Evolutionary conservation across 2,888 invertebrate genomes (phyloP).

Genomic region (Eupithecia dodoneata): DNA sequence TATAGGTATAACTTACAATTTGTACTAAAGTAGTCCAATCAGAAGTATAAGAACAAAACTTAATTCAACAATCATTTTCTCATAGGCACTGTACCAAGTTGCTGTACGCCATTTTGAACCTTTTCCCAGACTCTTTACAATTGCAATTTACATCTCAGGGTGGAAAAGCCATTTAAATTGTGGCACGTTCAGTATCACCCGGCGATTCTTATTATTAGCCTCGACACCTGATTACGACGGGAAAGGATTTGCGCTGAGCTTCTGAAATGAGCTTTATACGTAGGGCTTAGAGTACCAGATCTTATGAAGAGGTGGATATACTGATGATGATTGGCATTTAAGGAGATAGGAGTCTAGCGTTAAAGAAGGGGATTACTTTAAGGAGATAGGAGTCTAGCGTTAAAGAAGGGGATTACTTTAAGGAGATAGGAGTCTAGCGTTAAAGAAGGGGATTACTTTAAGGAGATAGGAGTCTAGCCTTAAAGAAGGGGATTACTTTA

Average conservation of each 20-base stretch:
- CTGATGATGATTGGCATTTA: neutral
- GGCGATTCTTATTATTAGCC: conserved; percentile 57
- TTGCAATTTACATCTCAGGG: conserved; percentile 38
- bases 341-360: neutral
- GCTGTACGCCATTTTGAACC: neutral
- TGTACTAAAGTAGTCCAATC: neutral
- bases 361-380: neutral
- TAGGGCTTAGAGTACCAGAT: neutral
- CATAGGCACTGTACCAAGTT: neutral
- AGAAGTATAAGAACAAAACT: neutral
- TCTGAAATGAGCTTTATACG: conserved; percentile 12
- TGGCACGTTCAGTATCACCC: conserved; percentile 34
- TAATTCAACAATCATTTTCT: neutral
- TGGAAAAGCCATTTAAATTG: conserved; percentile 44
- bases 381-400: no score
- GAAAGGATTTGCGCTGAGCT: conserved; percentile 5
- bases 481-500: no score
- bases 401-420: no score
- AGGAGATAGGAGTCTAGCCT: no score
- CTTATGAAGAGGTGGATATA: neutral
- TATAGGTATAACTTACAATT: neutral
- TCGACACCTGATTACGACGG: conserved; percentile 55
- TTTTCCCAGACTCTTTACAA: conserved; percentile 6
- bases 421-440: no score
- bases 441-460: no score